Base-by-base conservation (phyloP, 2,797 vertebrate genomes). In the Pachyuromys duprasi region DNA sequence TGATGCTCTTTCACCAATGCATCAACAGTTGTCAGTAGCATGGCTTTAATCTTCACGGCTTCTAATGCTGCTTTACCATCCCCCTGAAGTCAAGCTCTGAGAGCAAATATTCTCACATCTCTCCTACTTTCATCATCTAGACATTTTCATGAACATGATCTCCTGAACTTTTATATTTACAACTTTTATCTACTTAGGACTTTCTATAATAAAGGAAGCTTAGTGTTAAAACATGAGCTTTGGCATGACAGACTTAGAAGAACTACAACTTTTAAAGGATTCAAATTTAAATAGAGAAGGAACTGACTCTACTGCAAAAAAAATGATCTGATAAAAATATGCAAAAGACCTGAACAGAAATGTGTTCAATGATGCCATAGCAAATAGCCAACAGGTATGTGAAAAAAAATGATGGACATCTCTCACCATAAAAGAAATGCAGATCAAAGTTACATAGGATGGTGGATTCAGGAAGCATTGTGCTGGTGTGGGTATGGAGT, bases 141-240 rank as follows among this genome's bases (percentile, higher is more conserved):
- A 33, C 15, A 45, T n/a, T 49, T 86, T 67, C n/a, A 76, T 72
- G 82, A 79, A 33, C 39, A 14, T 84, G 2, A 53, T 72, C 87
- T 93, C 13, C 65, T 57, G 69, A 93, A 70, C 1, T 36, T 95
- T 89, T 69, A 60, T 22, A 94, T 84, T 75, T 5, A 33, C 24
- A 74, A 75, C 28, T 91, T 94, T 79, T 22, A 79, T 82, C n/a
- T 69, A 17, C 26, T 57, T 95, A 84, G 62, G 5, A 3, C 74
- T 82, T 87, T 81, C 20, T 88, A 26, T 57, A 81, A 49, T 3
- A 67, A 45, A 80, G 1, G 26, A 26, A 89, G 5, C 70, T 79
- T 39, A 8, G 5, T 91, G 74, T 95, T n/a, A 89, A 93, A 89
- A 17, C 28, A 72, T 53, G 2, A 91, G 45, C 24, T 91, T 90